Conservation (phyloP, 2,888 invertebrate genomes). For the Hartigia nigra region DNA sequence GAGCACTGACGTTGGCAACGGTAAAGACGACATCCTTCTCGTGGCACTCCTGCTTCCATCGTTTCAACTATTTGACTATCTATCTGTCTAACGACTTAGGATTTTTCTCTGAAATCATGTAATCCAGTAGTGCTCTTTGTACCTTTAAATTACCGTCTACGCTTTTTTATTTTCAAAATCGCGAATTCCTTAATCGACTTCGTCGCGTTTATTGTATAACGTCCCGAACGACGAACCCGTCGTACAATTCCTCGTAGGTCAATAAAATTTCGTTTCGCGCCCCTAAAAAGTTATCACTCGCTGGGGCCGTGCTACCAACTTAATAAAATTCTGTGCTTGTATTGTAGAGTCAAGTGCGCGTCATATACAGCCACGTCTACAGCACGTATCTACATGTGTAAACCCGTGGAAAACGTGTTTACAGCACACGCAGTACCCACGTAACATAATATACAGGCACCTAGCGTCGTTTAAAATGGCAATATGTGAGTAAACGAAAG, state of each 20-base stretch:
- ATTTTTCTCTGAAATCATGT: background rate
- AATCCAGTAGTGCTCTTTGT: background rate
- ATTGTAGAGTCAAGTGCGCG: background rate
- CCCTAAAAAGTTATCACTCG: background rate
- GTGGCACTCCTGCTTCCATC: background rate
- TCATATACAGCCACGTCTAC: background rate
- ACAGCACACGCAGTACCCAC: background rate
- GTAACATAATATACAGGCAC: background rate
- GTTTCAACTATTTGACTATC: background rate
- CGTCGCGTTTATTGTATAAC: background rate
- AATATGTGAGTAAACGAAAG: background rate
- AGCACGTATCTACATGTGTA: background rate
- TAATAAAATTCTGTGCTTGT: background rate
- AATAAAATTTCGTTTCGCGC: background rate
- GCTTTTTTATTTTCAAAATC: background rate
- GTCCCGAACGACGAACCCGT: background rate
- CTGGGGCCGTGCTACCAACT: background rate
- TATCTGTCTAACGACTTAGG: background rate
- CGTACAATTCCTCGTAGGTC: background rate
- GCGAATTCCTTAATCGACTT: background rate
- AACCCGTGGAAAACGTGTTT: background rate
- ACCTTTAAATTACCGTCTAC: background rate
- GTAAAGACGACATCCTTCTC: background rate
- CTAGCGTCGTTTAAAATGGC: background rate
- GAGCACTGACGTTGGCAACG: conserved; percentile 9